A percentile compares a stretch with the other conserved stretches of the same genome.
Evolutionary conservation across 2,797 vertebrate genomes (phyloP).

Genomic region (Clarias platycephalus): DNA sequence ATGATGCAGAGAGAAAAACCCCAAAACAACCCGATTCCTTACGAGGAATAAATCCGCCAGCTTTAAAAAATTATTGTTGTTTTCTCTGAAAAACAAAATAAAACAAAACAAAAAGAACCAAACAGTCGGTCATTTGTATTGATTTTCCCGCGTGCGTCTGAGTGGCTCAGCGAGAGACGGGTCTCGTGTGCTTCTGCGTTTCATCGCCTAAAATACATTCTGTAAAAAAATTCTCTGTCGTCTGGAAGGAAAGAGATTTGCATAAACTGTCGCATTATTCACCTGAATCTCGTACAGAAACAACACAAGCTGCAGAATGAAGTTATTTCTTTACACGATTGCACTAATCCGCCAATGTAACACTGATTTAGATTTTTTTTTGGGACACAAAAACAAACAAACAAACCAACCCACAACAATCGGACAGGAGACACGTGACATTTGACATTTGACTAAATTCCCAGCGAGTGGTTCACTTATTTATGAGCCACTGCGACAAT

Average conservation of each 20-base stretch:
- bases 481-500: slow-evolving; percentile 22
- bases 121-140: neutral
- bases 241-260: slow-evolving; percentile 72
- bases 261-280: slow-evolving; percentile 54
- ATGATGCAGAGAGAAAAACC: neutral
- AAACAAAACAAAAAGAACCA: neutral
- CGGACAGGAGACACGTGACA: slow-evolving; percentile 79
- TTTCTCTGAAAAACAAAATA: neutral
- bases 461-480: slow-evolving; percentile 63
- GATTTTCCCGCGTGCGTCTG: neutral
- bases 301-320: slow-evolving; percentile 48
- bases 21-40: neutral
- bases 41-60: neutral
- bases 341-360: slow-evolving; percentile 84
- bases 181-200: slow-evolving; percentile 48
- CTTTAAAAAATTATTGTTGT: neutral
- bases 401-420: slow-evolving; percentile 72
- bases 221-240: slow-evolving; percentile 59
- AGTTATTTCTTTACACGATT: slow-evolving; percentile 81
- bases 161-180: neutral
- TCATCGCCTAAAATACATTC: slow-evolving; percentile 69
- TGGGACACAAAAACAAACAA: slow-evolving; percentile 44
- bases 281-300: slow-evolving; percentile 84
- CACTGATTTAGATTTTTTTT: slow-evolving; percentile 83
- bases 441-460: slow-evolving; percentile 77